Evolutionary conservation across 2,113 vertebrate genomes (phyloP).

Genomic region (Hyperopisus bebe): DNA sequence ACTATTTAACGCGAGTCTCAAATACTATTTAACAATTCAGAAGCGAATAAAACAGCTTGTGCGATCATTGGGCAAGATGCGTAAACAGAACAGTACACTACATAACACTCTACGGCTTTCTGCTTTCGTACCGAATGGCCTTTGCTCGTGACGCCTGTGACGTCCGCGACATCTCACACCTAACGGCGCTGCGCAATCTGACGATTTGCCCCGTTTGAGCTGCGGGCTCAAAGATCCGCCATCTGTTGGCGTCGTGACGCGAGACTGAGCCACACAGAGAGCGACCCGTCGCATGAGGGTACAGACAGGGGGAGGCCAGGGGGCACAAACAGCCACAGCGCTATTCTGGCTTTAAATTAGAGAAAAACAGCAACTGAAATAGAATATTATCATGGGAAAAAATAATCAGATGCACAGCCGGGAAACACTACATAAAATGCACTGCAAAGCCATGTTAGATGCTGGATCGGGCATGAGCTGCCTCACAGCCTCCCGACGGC

Average conservation of each 20-base stretch:
- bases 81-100: neutral
- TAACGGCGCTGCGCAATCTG: neutral
- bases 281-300: neutral
- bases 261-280: neutral
- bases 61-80: neutral
- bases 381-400: neutral
- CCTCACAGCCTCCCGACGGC: neutral
- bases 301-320: neutral
- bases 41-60: neutral
- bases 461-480: neutral
- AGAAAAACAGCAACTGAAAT: neutral
- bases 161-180: neutral
- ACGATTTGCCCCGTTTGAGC: neutral
- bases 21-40: neutral
- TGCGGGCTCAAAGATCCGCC: neutral
- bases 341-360: neutral
- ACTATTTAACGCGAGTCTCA: neutral
- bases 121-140: neutral
- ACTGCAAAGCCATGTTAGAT: neutral
- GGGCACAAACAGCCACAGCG: too few relatives aligned
- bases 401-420: neutral
- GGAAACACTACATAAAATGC: neutral
- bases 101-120: neutral
- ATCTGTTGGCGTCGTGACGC: neutral
- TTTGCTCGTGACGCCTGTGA: too few relatives aligned